phyloP scores from a whole-genome alignment of 1,140 invertebrate species.

The Oreohelix idahoensis region DNA sequence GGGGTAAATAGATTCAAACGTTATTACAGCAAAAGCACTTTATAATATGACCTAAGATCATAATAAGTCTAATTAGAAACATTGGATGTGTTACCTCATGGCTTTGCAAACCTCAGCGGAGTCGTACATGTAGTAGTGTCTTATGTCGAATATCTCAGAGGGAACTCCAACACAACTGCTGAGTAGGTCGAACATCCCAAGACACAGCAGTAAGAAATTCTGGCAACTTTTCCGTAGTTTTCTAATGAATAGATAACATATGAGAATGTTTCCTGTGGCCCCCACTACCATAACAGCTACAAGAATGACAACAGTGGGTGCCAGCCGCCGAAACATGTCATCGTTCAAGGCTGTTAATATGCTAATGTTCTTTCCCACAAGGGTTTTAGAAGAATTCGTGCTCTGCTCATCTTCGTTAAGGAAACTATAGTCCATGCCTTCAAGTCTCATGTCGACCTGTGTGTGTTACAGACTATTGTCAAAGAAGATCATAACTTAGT shows the following conservation, averaged over 20 bases:
- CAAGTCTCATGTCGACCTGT: background rate
- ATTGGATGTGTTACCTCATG: slow-evolving; percentile 18
- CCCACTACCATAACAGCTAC: slow-evolving; percentile 52
- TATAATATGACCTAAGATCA: too few species aligned
- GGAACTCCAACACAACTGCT: slow-evolving; percentile 51
- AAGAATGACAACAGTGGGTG: slow-evolving; percentile 49
- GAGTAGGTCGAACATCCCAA: slow-evolving; percentile 60
- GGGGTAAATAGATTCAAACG: too few species aligned
- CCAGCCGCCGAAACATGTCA: slow-evolving; percentile 36
- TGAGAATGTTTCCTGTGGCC: slow-evolving; percentile 51
- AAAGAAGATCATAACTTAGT: too few species aligned
- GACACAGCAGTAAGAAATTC: slow-evolving; percentile 50
- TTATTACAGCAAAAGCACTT: too few species aligned
- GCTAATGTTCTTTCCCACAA: background rate
- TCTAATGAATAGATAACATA: slow-evolving; percentile 51
- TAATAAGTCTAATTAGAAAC: too few species aligned
- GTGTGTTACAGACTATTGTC: too few species aligned
- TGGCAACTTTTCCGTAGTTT: slow-evolving; percentile 47
- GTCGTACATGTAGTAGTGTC: slow-evolving; percentile 45
- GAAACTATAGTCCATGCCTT: background rate
- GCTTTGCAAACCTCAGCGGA: slow-evolving; percentile 44
- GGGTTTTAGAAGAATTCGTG: background rate
- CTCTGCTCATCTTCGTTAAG: background rate
- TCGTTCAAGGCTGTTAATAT: slow-evolving; percentile 45
- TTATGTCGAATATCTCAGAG: slow-evolving; percentile 48